Evolutionary conservation across 2,797 vertebrate species (phyloP).

Genomic region (Chiloscyllium punctatum): DNA sequence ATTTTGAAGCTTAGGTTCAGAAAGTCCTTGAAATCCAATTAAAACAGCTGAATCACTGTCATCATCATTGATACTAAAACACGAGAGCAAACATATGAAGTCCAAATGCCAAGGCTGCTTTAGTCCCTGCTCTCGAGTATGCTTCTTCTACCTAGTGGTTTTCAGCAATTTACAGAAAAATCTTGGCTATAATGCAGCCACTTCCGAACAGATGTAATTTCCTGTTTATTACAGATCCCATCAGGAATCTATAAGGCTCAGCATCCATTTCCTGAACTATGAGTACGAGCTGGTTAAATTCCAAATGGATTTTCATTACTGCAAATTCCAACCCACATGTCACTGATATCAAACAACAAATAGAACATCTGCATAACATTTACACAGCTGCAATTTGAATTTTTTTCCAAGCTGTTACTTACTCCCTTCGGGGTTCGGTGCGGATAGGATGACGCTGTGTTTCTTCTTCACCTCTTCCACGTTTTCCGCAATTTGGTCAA

Average conservation of each 20-base stretch:
- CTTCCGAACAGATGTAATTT: background rate
- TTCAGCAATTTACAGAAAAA: background rate
- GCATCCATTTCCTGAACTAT: background rate
- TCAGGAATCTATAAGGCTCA: background rate
- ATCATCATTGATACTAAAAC: background rate
- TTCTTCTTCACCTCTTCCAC: constrained; percentile 86
- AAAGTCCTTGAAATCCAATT: background rate
- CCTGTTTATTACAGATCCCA: background rate
- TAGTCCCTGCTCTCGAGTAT: background rate
- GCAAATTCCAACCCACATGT: background rate
- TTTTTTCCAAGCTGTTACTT: constrained; percentile 48
- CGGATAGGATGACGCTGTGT: constrained; percentile 87
- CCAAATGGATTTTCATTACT: background rate
- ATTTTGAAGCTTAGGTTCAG: background rate
- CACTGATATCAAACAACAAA: background rate
- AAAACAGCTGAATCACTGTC: background rate
- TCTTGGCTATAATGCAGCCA: background rate
- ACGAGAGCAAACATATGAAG: background rate
- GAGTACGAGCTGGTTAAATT: background rate
- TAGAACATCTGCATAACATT: background rate
- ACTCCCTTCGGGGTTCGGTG: constrained; percentile 86
- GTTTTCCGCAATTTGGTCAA: constrained; percentile 71
- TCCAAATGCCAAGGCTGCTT: background rate
- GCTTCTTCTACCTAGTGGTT: background rate
- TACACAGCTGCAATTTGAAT: background rate